A percentile compares a stretch with the other conserved stretches of the same genome.
Evolutionary conservation across 2,797 vertebrate species (phyloP).

Genomic region (Morelia viridis): DNA sequence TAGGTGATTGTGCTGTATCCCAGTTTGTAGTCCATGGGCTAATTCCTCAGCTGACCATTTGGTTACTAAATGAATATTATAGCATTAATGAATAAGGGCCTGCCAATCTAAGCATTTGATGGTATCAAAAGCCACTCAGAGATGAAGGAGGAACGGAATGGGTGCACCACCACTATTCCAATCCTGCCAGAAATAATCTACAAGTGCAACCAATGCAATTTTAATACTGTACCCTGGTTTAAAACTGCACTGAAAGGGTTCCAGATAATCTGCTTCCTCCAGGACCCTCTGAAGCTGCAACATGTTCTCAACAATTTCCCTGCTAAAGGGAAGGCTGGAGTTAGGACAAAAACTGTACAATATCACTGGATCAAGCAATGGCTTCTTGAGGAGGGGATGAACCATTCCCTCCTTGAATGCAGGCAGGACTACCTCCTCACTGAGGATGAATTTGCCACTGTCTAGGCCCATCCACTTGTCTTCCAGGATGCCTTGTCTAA

Average conservation of each 20-base stretch:
- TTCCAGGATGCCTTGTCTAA: not conserved
- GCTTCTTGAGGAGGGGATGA: not conserved
- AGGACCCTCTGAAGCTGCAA: not conserved
- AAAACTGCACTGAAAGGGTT: not conserved
- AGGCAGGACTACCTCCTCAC: not conserved
- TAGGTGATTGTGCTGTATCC: not conserved
- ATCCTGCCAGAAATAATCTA: not conserved
- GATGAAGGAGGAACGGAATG: not conserved
- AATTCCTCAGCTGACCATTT: not conserved
- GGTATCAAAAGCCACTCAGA: not conserved
- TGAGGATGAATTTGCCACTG: not conserved
- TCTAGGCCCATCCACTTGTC: not conserved
- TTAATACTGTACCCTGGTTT: not conserved
- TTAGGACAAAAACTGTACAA: not conserved
- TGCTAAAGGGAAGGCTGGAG: not conserved
- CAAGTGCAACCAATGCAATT: not conserved
- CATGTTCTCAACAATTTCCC: not conserved
- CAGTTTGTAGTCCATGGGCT: not conserved
- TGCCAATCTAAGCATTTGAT: not conserved
- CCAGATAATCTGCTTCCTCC: not conserved
- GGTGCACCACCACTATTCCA: not conserved
- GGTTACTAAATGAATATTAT: not conserved
- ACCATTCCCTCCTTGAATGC: not conserved
- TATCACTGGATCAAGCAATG: not conserved
- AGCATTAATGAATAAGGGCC: not conserved